Conservation (phyloP, 1,140 invertebrate genomes). For the Drosophila baimaii region DNA sequence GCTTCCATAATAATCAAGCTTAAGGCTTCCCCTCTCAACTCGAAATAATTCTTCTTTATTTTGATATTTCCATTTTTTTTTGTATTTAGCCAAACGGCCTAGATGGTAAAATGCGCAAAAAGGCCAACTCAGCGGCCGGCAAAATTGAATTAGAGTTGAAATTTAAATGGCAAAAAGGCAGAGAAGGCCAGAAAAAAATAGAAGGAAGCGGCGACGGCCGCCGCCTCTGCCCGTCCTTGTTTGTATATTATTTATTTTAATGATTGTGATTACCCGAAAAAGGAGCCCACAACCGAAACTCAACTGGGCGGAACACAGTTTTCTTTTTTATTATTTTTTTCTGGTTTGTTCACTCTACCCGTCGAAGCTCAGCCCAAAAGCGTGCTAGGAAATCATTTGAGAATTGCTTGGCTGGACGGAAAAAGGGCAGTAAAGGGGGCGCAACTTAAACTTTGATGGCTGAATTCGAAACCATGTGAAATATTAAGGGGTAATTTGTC, state of each 20-base stretch:
- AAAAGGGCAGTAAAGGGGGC: slow-evolving; percentile 5
- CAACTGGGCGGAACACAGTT: slow-evolving; percentile 51
- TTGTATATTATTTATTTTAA: slow-evolving; percentile 75
- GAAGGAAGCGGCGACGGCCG: slow-evolving; percentile 9
- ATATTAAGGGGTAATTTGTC: slow-evolving; percentile 51
- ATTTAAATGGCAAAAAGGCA: slow-evolving; percentile 64
- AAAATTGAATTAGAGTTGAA: slow-evolving; percentile 80
- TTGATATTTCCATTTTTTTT: slow-evolving; percentile 20
- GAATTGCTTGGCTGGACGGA: slow-evolving; percentile 24
- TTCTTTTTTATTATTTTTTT: slow-evolving; percentile 11
- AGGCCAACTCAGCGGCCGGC: slow-evolving; percentile 69
- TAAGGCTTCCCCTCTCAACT: slow-evolving; percentile 56
- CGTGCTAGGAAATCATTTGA: slow-evolving; percentile 62
- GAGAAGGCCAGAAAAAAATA: slow-evolving; percentile 10
- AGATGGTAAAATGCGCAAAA: slow-evolving; percentile 49
- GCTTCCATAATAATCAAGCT: slow-evolving; percentile 73
- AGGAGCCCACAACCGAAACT: slow-evolving; percentile 40
- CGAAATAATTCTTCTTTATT: slow-evolving; percentile 46
- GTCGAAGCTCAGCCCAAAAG: slow-evolving; percentile 49
- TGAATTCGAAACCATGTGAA: slow-evolving; percentile 39
- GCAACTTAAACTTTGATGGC: slow-evolving; percentile 38
- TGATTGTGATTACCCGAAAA: slow-evolving; percentile 59
- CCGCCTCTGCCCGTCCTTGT: slow-evolving; percentile 41
- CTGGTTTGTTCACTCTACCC: background rate
- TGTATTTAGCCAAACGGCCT: slow-evolving; percentile 21